Conservation (phyloP, 1,140 invertebrate species). For the Homarus americanus region DNA sequence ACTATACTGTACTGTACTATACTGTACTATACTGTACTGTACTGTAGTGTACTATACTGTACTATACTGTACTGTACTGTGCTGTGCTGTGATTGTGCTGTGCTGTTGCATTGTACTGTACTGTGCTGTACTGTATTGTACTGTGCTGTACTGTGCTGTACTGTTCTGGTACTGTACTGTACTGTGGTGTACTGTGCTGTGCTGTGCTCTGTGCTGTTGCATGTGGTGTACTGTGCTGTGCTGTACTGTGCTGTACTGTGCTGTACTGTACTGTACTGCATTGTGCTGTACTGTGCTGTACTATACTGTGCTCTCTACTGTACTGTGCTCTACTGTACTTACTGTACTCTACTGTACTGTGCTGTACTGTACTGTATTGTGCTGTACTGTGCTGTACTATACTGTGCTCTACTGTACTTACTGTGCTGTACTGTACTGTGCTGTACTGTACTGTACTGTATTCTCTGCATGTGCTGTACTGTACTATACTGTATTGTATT, state of each 20-base stretch:
- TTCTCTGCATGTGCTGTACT: too few relatives aligned
- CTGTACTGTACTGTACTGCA: conserved; percentile 24
- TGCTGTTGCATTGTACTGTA: background rate
- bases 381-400: conserved; percentile 14
- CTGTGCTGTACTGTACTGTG: too few relatives aligned
- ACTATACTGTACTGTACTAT: conserved; percentile 8
- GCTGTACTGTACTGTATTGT: background rate
- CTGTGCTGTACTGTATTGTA: background rate
- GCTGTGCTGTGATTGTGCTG: conserved; percentile 18
- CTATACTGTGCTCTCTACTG: background rate
- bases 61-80: background rate
- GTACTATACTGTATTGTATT: too few relatives aligned
- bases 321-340: too few relatives aligned
- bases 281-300: conserved; percentile 7
- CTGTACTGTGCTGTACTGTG: conserved; percentile 10
- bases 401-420: too few relatives aligned
- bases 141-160: too few relatives aligned
- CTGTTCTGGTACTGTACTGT: too few relatives aligned
- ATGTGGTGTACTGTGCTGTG: background rate
- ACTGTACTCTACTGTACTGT: too few relatives aligned
- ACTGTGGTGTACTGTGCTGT: too few relatives aligned
- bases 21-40: conserved; percentile 9
- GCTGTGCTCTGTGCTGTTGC: too few relatives aligned
- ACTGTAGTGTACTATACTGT: background rate
- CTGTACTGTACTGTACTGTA: conserved; percentile 9